Conservation (phyloP, 1,140 invertebrate genomes). For the Drosophila pandora region DNA sequence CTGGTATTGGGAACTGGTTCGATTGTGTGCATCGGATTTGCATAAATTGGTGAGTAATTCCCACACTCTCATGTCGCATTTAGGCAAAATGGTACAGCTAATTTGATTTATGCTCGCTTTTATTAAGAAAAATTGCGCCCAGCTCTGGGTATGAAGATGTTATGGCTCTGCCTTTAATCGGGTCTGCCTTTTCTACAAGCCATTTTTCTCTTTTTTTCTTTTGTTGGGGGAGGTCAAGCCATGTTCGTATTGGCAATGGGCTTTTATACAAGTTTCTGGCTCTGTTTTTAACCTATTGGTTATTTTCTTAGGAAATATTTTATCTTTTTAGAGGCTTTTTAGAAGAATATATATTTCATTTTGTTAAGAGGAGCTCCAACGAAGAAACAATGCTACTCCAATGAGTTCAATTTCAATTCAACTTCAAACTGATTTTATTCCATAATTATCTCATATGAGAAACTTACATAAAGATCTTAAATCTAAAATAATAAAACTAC, state of each 20-base stretch:
- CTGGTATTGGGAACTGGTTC: conserved; percentile 26
- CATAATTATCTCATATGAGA: no score
- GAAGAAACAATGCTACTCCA: no score
- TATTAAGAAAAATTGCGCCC: conserved; percentile 60
- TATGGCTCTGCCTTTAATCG: not conserved
- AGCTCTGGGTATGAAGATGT: conserved; percentile 45
- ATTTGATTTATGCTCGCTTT: conserved; percentile 74
- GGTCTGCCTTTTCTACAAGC: not conserved
- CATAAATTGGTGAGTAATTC: conserved; percentile 77
- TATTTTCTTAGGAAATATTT: no score
- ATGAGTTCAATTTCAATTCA: no score
- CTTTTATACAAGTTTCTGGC: no score
- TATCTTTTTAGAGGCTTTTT: not conserved
- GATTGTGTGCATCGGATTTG: conserved; percentile 45
- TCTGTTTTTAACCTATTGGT: no score
- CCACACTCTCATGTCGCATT: conserved; percentile 77
- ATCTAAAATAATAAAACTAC: no score
- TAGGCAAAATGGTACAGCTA: conserved; percentile 72
- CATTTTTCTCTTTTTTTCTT: not conserved
- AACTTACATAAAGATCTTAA: no score
- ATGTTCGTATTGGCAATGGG: not conserved
- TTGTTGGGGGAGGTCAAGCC: not conserved
- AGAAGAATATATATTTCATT: no score
- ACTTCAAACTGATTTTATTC: no score
- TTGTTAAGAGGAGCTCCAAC: no score